Base-by-base conservation (phyloP, 2,888 invertebrate species). In the Agonopterix alstromeriana region DNA sequence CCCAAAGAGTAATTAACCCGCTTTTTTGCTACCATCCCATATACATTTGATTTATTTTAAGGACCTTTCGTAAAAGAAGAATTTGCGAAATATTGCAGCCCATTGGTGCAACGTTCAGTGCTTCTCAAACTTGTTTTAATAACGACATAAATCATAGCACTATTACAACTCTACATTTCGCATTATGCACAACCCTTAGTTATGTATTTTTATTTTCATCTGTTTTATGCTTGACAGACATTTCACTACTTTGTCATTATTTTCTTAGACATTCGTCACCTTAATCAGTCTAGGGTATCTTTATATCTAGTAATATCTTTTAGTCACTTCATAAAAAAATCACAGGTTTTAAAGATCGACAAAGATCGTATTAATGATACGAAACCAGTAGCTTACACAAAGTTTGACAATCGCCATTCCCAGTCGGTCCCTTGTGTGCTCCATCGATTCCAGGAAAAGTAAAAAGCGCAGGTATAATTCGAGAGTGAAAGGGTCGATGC, bases 401-500 rank as follows among this genome's bases (percentile, higher is more conserved):
- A 76, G 67, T 84, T 87, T 87, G 83, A 70, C 77, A 67, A 61
- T 10, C 72, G 38, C 49, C 41, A 49, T 53, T 47, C 58, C 53
- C 45, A 8, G 56, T 60, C 58, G 64, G 63, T 72, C 67, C 61
- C 66, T 67, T 67, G 50, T 51, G 65, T 60, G 58, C 49, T 54
- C 48, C 53, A 51, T 65, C 65, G 72, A 82, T 87, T 85, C 84
- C 71, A 63, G 75, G 86, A 84, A 60, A 57, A 65, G 72, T 77
- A 86, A 88, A 87, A 88, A 88, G 83, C 81, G 84, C 88, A 88
- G 88, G 88, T 88, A 87, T 61, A 71, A 62, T 68, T 73, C 70
- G 86, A 88, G 82, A 88, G 88, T 88, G 88, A 88, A 88, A 88
- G 88, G 88, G 86, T 85, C 88, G 73, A 74, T 83, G 87, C 88